Conservation (phyloP, 35 echinoderm and acorn worm genomes). For the Ptychodera flava region DNA sequence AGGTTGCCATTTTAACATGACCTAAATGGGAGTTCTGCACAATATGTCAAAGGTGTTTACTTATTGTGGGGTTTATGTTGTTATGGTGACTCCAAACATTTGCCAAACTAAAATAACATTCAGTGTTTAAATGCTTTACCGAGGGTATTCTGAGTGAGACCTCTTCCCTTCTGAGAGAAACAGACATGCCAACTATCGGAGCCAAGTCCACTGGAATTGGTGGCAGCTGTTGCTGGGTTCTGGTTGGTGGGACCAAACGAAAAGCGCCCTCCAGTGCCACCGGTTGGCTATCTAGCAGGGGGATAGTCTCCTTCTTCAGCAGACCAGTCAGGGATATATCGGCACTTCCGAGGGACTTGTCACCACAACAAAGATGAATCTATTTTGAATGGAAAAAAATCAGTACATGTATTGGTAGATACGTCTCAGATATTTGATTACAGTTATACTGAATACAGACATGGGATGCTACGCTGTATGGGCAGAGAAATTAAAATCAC, state of each 20-base stretch:
- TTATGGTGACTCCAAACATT: too few relatives aligned
- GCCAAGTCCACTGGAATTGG: background rate
- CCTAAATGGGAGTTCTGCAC: too few relatives aligned
- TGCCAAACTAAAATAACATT: too few relatives aligned
- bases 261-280: constrained; percentile 66
- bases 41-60: too few relatives aligned
- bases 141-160: constrained; percentile 37
- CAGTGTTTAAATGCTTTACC: background rate
- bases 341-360: constrained; percentile 53
- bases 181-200: constrained; percentile 67
- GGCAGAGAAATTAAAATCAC: too few relatives aligned
- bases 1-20: too few relatives aligned
- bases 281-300: constrained; percentile 34
- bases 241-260: constrained; percentile 39
- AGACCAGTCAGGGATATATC: background rate
- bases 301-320: background rate
- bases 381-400: too few relatives aligned
- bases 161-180: constrained; percentile 71
- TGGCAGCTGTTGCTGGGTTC: constrained; percentile 27
- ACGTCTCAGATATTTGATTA: too few relatives aligned
- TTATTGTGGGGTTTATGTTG: too few relatives aligned
- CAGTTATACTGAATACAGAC: too few relatives aligned
- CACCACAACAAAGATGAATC: constrained; percentile 89
- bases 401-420: too few relatives aligned
- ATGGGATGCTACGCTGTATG: too few relatives aligned